Conservation (phyloP, 2,888 invertebrate genomes). For the Cyclophora albipunctata region DNA sequence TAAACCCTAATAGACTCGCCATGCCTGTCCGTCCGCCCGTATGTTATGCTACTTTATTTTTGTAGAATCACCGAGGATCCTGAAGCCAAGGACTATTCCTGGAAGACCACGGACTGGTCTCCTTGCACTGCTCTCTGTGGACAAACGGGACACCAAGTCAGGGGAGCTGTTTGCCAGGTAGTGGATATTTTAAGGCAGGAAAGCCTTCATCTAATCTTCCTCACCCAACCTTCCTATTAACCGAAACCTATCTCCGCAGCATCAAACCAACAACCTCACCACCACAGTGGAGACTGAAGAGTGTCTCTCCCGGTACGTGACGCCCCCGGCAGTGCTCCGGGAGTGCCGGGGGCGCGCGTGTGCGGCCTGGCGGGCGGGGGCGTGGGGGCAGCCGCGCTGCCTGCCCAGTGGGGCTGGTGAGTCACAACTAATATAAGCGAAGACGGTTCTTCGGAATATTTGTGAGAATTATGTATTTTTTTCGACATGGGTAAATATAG, state of each 20-base stretch:
- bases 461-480: too few species aligned
- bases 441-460: constrained; percentile 13
- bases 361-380: constrained; percentile 40
- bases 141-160: constrained; percentile 81
- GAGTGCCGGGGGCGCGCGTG: constrained; percentile 44
- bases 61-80: constrained; percentile 42
- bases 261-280: constrained; percentile 46
- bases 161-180: constrained; percentile 83
- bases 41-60: neutral
- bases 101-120: constrained; percentile 91
- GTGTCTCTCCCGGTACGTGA: constrained; percentile 42
- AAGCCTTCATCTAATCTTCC: neutral
- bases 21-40: too few species aligned
- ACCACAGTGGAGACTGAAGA: constrained; percentile 71
- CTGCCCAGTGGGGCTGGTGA: constrained; percentile 65
- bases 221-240: too few species aligned
- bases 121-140: constrained; percentile 90
- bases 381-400: constrained; percentile 49
- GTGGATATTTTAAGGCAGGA: constrained; percentile 19
- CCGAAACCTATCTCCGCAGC: constrained; percentile 44
- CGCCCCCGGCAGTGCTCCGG: constrained; percentile 45
- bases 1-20: too few species aligned
- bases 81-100: constrained; percentile 77
- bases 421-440: constrained; percentile 2
- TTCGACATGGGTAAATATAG: too few species aligned